These are phyloP conservation scores for Lycodopsis pacificus DNA, from an alignment of 2,797 vertebrate species.

Conservation along the genomic window DNA sequence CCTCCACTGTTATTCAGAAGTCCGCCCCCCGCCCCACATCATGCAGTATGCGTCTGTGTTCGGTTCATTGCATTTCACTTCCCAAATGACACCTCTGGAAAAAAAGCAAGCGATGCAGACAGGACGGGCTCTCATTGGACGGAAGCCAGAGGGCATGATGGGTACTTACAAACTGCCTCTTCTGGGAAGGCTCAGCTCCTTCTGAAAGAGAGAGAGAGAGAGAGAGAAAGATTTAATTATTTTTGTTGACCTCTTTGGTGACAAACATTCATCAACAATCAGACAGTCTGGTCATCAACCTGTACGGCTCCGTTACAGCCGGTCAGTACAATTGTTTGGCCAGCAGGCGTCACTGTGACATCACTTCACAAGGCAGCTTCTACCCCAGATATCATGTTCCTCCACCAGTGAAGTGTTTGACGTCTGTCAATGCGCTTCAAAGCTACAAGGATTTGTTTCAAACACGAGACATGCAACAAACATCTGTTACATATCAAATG, in stretches of 20 bases:
- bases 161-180: slow-evolving; percentile 89
- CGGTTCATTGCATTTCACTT: slow-evolving; percentile 42
- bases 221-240: background rate
- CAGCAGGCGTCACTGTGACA: slow-evolving; percentile 53
- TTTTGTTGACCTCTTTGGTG: background rate
- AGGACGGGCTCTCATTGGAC: background rate
- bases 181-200: slow-evolving; percentile 87
- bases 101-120: background rate
- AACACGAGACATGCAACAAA: background rate
- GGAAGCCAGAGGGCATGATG: slow-evolving; percentile 15
- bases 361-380: background rate
- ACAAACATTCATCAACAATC: background rate
- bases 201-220: slow-evolving; percentile 77
- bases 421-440: background rate
- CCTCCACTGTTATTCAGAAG: background rate
- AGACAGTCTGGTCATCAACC: background rate
- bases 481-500: background rate
- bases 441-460: background rate
- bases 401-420: rapidly evolving
- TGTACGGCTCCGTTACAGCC: background rate
- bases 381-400: background rate
- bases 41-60: background rate
- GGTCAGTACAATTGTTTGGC: slow-evolving; percentile 31
- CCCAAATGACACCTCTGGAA: background rate
- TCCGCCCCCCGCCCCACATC: background rate